phyloP scores from a whole-genome alignment of 1,140 invertebrate genomes.

The Pseudomyrmex gracilis region DNA sequence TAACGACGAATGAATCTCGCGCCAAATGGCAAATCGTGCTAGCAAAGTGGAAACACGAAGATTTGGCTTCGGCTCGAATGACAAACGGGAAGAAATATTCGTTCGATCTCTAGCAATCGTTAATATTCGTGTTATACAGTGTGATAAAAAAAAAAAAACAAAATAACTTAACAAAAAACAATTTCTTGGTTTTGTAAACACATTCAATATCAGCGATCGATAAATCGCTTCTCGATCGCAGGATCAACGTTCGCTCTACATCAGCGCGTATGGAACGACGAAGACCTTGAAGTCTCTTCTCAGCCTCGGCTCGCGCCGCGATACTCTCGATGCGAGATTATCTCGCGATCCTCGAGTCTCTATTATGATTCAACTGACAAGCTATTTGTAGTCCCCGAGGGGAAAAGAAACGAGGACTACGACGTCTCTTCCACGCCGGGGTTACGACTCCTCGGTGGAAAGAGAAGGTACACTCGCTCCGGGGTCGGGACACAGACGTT shows the following conservation, averaged over 20 bases:
- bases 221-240: conserved; percentile 24
- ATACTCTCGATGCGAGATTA: conserved; percentile 74
- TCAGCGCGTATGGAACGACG: conserved; percentile 12
- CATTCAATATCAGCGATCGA: background rate
- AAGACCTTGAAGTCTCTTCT: conserved; percentile 44
- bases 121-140: too few species aligned
- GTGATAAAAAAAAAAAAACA: too few species aligned
- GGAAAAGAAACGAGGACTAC: conserved; percentile 41
- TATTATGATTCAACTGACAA: conserved; percentile 82
- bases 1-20: too few species aligned
- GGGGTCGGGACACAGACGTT: conserved; percentile 60
- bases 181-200: too few species aligned
- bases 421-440: conserved; percentile 35
- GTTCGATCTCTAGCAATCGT: too few species aligned
- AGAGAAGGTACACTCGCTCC: conserved; percentile 10
- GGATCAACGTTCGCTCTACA: conserved; percentile 18
- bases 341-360: conserved; percentile 77
- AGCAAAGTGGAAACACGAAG: too few species aligned
- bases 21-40: too few species aligned
- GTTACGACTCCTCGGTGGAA: conserved; percentile 7
- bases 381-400: conserved; percentile 79
- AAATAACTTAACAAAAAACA: too few species aligned
- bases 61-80: too few species aligned
- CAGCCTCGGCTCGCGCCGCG: conserved; percentile 49
- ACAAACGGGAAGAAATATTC: too few species aligned